Base-by-base conservation (phyloP, 2,888 invertebrate genomes). In the Drosophila nr. medialis region DNA sequence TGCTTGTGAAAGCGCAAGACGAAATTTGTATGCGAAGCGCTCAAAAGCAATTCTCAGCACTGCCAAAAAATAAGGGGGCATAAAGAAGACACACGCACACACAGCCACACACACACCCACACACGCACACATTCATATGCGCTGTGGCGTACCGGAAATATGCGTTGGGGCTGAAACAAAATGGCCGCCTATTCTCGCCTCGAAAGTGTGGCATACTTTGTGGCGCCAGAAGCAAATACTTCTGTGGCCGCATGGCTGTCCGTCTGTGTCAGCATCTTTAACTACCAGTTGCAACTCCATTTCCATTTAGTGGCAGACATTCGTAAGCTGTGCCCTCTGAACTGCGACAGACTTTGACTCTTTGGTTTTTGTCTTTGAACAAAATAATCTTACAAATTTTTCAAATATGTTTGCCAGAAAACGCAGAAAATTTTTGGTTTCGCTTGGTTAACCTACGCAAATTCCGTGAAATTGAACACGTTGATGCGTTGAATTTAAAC, bases 151-250 rank as follows among this genome's bases (percentile, higher is more conserved):
- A 36, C 42, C 18, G 27, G 51, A 54, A 70, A 59, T 55, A 21
- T 64, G 64, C 61, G 53, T 67, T 18, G 21, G 55, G 29, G 24
- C 54, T 64, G 64, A 54, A 45, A 34, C 67, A 56, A 56, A 75
- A 78, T 72, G 71, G 60, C 48, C 24, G 24, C 8, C 15, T 24
- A 8, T 45, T 45, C 45, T 8, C 50, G 54, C 60, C 67, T 38
- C 66, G 27, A 64, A 55, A 70, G 42, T 71, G 81, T 56, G 54
- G 77, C 80, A 80, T 82, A 71, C 68, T 82, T 72, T 77, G 70
- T 38, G 83, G 87, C 80, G 75, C 61, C 70, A 55, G 59, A 51
- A 66, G 59, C 45, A 76, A 81, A 79, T 71, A 69, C 68, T 64
- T 55, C 36, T 69, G 74, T 56, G 83, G 71, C 71, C 79, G 54